These are phyloP conservation scores for Saccostrea cuccullata DNA, from an alignment of 1,140 invertebrate species.

Conservation along the genomic window DNA sequence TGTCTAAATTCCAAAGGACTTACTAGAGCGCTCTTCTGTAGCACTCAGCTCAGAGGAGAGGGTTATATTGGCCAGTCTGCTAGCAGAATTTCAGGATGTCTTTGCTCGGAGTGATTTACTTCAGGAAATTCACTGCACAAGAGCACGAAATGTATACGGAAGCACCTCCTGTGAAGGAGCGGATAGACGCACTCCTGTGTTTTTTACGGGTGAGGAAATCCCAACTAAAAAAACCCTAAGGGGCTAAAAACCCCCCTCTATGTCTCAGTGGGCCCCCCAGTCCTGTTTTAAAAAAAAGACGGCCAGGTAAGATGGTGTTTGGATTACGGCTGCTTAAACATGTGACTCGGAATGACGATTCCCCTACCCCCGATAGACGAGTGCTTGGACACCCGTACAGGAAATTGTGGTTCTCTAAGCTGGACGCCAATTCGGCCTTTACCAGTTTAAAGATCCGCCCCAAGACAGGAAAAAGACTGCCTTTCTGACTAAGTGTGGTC, in stretches of 20 bases:
- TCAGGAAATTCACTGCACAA: background rate
- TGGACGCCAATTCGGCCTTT: background rate
- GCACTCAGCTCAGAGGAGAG: background rate
- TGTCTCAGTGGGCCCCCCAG: background rate
- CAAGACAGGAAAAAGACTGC: background rate
- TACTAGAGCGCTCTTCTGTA: background rate
- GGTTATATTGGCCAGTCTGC: background rate
- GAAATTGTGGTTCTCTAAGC: background rate
- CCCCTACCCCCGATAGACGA: background rate
- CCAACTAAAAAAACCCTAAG: background rate
- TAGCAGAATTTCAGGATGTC: background rate
- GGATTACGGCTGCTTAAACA: background rate
- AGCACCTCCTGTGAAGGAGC: background rate
- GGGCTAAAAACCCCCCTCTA: background rate
- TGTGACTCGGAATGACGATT: background rate
- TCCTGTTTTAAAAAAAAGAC: background rate
- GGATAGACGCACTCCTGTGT: background rate
- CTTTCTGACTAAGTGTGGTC: too few species aligned
- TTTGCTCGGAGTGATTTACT: background rate
- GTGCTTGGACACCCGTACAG: background rate
- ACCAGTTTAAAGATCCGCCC: too few species aligned
- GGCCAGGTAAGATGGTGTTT: background rate
- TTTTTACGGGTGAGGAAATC: background rate
- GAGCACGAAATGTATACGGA: background rate
- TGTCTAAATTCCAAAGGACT: background rate